Conservation (phyloP, 2,113 vertebrate species). For the Tursiops truncatus region DNA sequence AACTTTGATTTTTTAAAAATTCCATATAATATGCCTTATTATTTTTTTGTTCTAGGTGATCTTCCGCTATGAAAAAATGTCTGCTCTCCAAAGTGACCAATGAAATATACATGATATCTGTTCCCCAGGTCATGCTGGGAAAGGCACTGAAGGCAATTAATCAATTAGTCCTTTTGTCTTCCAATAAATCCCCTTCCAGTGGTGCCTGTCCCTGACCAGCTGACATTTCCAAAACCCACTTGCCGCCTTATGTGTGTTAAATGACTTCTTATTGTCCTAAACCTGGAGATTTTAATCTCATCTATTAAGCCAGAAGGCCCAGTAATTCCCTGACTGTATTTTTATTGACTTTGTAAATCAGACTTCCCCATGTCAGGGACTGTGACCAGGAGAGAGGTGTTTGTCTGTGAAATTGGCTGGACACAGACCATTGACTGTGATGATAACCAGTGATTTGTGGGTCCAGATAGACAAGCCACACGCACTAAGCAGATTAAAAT, state of each 20-base stretch:
- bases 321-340: conserved; percentile 83
- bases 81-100: conserved; percentile 59
- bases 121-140: conserved; percentile 9
- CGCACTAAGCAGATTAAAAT: conserved; percentile 80
- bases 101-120: conserved; percentile 53
- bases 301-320: conserved; percentile 81
- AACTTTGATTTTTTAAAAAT: conserved; percentile 38
- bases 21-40: conserved; percentile 58
- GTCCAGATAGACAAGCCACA: conserved; percentile 79
- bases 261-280: conserved; percentile 74
- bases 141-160: conserved; percentile 54
- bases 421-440: conserved; percentile 86
- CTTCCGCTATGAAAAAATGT: conserved; percentile 56
- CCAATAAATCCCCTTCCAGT: neutral
- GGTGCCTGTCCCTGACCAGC: conserved; percentile 66
- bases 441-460: conserved; percentile 86
- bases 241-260: conserved; percentile 73
- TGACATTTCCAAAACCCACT: conserved; percentile 76
- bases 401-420: conserved; percentile 91
- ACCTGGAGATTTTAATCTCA: conserved; percentile 83
- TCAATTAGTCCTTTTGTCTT: conserved; percentile 75
- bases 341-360: conserved; percentile 90
- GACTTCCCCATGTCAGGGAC: conserved; percentile 82
- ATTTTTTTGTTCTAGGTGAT: neutral
- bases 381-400: conserved; percentile 80